These are phyloP conservation scores for Rhagonycha lutea DNA, from an alignment of 2,888 invertebrate species.

Conservation along the genomic window DNA sequence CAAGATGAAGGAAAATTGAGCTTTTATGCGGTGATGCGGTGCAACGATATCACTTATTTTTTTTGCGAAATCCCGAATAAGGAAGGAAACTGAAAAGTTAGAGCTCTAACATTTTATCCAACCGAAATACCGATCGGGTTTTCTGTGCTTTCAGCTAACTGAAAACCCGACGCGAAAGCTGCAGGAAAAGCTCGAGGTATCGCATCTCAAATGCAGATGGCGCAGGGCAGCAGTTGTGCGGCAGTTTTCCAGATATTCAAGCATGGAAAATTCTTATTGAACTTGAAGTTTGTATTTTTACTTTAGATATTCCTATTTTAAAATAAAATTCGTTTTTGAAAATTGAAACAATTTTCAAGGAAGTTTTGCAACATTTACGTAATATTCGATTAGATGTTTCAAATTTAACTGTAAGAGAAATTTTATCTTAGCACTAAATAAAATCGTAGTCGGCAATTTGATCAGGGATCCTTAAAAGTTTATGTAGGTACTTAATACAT, in stretches of 20 bases:
- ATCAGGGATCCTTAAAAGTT: too few species aligned
- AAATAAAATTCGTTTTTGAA: too few species aligned
- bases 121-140: background rate
- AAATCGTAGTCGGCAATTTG: too few species aligned
- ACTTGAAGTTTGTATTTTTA: background rate
- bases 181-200: background rate
- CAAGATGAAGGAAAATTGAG: background rate
- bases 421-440: too few species aligned
- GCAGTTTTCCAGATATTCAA: background rate
- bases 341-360: too few species aligned
- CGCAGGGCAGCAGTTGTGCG: background rate
- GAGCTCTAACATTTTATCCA: background rate
- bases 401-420: too few species aligned
- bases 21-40: background rate
- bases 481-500: too few species aligned
- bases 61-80: background rate
- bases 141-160: background rate
- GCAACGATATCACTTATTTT: background rate
- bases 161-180: background rate
- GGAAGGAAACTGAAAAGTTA: background rate
- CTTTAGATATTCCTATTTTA: background rate
- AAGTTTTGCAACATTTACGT: too few species aligned
- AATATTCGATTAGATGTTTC: too few species aligned
- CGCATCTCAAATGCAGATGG: background rate
- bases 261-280: background rate